A percentile compares a stretch with the other conserved stretches of the same genome.
Conservation (phyloP, 2,113 vertebrate genomes). For the Sclerurus mexicanus region DNA sequence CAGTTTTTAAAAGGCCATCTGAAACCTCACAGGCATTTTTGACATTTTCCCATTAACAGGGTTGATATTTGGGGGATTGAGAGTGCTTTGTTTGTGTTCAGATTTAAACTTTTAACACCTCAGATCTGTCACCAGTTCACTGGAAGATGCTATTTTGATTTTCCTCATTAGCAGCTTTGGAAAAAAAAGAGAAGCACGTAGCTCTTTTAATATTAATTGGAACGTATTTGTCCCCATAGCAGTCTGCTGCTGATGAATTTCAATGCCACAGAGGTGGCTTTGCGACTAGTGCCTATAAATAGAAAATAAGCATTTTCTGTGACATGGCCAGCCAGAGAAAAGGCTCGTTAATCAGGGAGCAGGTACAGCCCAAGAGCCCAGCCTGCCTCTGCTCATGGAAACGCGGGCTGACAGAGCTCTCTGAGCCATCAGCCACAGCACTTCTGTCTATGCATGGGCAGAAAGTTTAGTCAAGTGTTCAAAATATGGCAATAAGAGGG, state of each 20-base stretch:
- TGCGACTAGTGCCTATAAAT: constrained; percentile 7
- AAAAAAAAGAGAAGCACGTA: not conserved
- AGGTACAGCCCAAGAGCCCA: not conserved
- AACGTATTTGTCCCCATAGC: constrained; percentile 23
- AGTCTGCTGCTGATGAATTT: not conserved
- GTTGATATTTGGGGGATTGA: not conserved
- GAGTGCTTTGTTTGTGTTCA: not conserved
- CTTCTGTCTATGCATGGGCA: not conserved
- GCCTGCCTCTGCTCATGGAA: not conserved
- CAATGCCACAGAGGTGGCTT: not conserved
- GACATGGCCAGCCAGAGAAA: not conserved
- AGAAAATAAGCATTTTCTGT: not conserved
- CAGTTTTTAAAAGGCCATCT: constrained; percentile 27
- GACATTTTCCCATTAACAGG: constrained; percentile 4
- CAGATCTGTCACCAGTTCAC: not conserved
- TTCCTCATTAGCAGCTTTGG: not conserved
- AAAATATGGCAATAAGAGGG: not conserved
- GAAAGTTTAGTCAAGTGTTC: constrained; percentile 26
- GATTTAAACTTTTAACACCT: not conserved
- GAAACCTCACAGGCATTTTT: constrained; percentile 39
- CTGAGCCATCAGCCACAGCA: not conserved
- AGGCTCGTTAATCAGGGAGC: not conserved
- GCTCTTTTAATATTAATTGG: not conserved
- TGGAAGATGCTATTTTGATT: constrained; percentile 9
- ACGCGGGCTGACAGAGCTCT: not conserved